These are phyloP conservation scores for Gymnosoma rotundatum DNA, from an alignment of 2,888 invertebrate species.

Conservation along the genomic window DNA sequence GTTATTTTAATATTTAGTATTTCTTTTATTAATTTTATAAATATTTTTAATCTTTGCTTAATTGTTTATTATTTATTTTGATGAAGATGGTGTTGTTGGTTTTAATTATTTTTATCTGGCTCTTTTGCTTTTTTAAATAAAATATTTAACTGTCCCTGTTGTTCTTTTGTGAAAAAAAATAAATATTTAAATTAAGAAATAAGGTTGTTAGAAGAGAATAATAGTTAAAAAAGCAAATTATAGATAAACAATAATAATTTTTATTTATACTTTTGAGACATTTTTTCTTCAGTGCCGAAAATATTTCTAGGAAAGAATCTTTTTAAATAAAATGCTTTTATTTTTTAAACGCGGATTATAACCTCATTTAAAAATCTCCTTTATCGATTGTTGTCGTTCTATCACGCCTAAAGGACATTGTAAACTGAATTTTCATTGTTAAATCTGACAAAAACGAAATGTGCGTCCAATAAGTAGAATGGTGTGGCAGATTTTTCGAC, in stretches of 20 bases:
- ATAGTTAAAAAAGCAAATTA: neutral
- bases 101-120: constrained; percentile 44
- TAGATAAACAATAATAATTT: neutral
- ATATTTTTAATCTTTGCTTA: neutral
- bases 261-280: no score
- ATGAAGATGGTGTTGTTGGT: constrained; percentile 62
- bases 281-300: no score
- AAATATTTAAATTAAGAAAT: neutral
- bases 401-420: no score
- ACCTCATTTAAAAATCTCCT: no score
- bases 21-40: constrained; percentile 17
- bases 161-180: neutral
- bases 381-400: no score
- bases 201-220: neutral
- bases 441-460: no score
- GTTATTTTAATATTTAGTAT: constrained; percentile 30
- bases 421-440: no score
- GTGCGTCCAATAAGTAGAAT: no score
- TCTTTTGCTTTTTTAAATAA: constrained; percentile 47
- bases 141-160: constrained; percentile 46
- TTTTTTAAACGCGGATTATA: no score
- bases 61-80: constrained; percentile 22
- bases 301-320: no score
- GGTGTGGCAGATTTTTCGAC: no score
- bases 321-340: no score